phyloP scores from a whole-genome alignment of 2,113 vertebrate species.

The Syrrhaptes paradoxus region DNA sequence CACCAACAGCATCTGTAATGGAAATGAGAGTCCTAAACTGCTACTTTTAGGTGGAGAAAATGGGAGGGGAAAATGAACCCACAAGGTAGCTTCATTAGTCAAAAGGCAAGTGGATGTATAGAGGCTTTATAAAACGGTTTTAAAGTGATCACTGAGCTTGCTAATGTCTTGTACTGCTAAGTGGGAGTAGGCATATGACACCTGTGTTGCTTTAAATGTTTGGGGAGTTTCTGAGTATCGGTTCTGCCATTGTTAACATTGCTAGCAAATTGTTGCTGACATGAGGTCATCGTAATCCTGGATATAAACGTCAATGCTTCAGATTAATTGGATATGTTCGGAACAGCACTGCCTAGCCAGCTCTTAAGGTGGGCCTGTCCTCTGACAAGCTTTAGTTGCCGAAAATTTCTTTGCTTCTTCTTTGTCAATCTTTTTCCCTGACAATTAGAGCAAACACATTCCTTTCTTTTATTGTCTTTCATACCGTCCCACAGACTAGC shows the following conservation, averaged over 20 bases:
- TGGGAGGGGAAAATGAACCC: not conserved
- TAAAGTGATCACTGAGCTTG: not conserved
- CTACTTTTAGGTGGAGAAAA: not conserved
- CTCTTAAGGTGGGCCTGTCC: not conserved
- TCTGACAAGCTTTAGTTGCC: not conserved
- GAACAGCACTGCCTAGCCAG: not conserved
- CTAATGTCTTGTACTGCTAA: not conserved
- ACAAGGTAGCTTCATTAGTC: not conserved
- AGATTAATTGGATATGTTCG: not conserved
- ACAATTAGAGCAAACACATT: not conserved
- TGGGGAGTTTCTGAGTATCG: not conserved
- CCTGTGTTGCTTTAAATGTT: not conserved
- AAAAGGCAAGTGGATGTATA: not conserved
- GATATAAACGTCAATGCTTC: not conserved
- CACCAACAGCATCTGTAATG: conserved; percentile 1
- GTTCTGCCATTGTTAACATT: not conserved
- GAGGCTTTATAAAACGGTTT: not conserved
- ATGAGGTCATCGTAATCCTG: not conserved
- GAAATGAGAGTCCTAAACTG: conserved; percentile 17
- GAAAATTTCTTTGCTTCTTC: not conserved
- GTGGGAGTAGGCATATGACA: not conserved
- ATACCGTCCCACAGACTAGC: not conserved
- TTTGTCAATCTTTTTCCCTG: not conserved
- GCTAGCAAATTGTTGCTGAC: not conserved
- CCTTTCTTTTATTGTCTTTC: not conserved